Evolutionary conservation across 2,888 invertebrate genomes (phyloP), one percentile per base, ranked within the genome.

Genomic region (Sesia bembeciformis): DNA sequence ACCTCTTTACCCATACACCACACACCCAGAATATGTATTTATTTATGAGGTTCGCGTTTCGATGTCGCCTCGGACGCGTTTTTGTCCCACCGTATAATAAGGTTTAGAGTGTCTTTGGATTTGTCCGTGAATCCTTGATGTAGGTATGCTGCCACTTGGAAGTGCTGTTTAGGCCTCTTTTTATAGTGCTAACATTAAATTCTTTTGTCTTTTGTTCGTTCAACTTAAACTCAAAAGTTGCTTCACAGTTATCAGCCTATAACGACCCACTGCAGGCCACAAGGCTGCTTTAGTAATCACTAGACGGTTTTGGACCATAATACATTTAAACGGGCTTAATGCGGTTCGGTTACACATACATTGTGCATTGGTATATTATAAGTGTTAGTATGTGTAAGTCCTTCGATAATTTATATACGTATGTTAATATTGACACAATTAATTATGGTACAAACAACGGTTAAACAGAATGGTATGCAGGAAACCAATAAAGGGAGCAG

Each of bases 31-130:
- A 75, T 81, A 84, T 84, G 78, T 84, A 81, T 84, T 83, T 84
- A 84, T 84, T 84, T 82, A 84, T 84, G 78, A 84, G 79, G 63
- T 65, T 68, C 76, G 72, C 82, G 78, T 76, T 82, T 76, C 78
- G 76, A 81, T 81, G 85, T 84, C 84, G 67, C 62, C 57, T 66
- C 73, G 76, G 68, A 78, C 82, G 81, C 82, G 76, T 86, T 86
- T 86, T 86, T 84, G 81, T 71, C 68, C 61, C 62, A 39, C 52
- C 66, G 81, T 77, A 84, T 80, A 81, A 82, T 68, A 60, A 64
- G 65, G 66, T 61, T 67, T 62, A 64, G 59, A 60, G 57, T 57
- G 59, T 63, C 56, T 40, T 57, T 56, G 70, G 77, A 77, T 77
- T 77, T 76, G 78, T 77, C 65, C 74, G 56, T 59, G 63, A 63